A percentile compares a stretch with the other conserved stretches of the same genome.
phyloP scores from a whole-genome alignment of 2,888 invertebrate species.

The Oxytorus armatus region DNA sequence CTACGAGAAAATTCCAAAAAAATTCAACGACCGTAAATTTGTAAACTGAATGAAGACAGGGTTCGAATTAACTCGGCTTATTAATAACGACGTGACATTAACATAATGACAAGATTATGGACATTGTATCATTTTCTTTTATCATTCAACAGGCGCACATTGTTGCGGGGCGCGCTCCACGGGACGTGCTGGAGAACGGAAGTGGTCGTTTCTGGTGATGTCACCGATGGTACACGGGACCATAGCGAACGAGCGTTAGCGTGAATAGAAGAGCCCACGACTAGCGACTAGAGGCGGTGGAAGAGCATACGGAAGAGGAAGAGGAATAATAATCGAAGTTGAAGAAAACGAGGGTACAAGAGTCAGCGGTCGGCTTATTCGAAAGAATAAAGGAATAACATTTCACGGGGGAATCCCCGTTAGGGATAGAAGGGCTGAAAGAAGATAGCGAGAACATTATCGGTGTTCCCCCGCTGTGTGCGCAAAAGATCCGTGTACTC shows the following conservation, averaged over 20 bases:
- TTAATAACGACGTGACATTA: too few relatives aligned
- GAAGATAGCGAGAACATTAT: conserved; percentile 34
- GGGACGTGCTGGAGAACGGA: conserved; percentile 65
- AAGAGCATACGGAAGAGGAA: conserved; percentile 29
- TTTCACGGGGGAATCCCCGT: background rate
- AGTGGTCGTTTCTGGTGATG: conserved; percentile 50
- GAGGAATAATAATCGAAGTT: background rate
- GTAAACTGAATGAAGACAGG: too few relatives aligned
- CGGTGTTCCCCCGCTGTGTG: background rate
- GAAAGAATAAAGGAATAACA: background rate
- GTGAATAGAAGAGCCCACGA: conserved; percentile 62
- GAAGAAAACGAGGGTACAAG: background rate
- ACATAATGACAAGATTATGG: background rate
- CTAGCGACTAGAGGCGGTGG: background rate
- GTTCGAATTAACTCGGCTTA: too few relatives aligned
- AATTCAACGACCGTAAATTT: too few relatives aligned
- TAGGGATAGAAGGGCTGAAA: background rate
- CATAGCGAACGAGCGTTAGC: conserved; percentile 22
- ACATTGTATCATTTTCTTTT: conserved; percentile 18
- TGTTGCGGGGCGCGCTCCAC: conserved; percentile 70
- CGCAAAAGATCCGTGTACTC: conserved; percentile 10
- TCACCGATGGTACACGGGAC: conserved; percentile 38
- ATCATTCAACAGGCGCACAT: conserved; percentile 65
- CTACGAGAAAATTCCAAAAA: too few relatives aligned
- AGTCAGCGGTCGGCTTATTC: background rate